These are phyloP conservation scores for Psittacula derbiana DNA, from an alignment of 2,797 vertebrate species.

Conservation along the genomic window DNA sequence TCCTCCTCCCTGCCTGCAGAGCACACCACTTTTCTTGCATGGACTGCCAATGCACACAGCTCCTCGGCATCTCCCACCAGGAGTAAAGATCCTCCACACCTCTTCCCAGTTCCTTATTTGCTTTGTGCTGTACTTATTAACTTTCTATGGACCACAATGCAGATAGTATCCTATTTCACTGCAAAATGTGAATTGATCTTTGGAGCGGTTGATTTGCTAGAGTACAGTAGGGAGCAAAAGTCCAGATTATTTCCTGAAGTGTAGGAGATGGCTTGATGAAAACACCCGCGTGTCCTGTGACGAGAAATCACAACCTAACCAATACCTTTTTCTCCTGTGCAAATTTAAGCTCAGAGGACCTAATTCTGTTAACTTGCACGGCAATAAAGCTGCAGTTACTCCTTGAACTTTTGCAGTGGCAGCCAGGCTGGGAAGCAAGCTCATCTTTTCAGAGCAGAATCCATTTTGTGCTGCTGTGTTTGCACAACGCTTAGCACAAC, in stretches of 20 bases:
- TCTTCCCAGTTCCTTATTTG: conserved; percentile 35
- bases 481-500: background rate
- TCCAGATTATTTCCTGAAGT: background rate
- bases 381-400: background rate
- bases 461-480: conserved; percentile 21
- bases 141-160: background rate
- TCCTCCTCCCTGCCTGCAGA: background rate
- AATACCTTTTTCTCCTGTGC: background rate
- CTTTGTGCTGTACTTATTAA: background rate
- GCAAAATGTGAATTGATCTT: background rate
- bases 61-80: background rate
- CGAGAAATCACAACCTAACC: background rate
- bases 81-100: background rate
- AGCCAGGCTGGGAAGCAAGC: background rate
- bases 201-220: background rate
- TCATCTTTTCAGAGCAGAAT: conserved; percentile 4
- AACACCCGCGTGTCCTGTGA: background rate
- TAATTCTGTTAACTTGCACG: background rate
- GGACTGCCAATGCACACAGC: background rate
- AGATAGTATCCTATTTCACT: background rate
- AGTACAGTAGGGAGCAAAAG: background rate
- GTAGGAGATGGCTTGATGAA: background rate
- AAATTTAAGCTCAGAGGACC: background rate
- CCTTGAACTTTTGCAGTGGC: background rate
- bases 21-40: background rate